Evolutionary conservation across 1,140 invertebrate genomes (phyloP).

Genomic region (Bombus breviceps): DNA sequence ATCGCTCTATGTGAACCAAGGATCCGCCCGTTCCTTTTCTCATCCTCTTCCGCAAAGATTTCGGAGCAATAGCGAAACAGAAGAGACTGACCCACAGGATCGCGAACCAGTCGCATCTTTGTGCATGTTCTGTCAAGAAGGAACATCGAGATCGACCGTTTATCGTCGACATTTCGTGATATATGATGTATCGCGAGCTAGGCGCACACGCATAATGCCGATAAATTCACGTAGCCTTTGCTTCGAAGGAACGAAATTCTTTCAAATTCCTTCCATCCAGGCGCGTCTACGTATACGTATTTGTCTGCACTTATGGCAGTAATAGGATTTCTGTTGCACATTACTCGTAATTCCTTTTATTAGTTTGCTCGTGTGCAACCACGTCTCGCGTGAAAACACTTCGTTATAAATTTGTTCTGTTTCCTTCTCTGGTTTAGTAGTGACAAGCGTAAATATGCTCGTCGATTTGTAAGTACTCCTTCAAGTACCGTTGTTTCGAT

Average conservation of each 20-base stretch:
- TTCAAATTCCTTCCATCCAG: background rate
- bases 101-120: background rate
- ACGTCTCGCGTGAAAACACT: background rate
- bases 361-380: too few relatives aligned
- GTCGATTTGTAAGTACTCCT: background rate
- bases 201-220: background rate
- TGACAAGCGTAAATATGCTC: background rate
- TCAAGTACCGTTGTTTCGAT: conserved; percentile 1
- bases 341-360: background rate
- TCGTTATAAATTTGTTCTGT: background rate
- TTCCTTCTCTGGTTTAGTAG: background rate
- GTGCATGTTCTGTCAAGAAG: background rate
- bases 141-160: background rate
- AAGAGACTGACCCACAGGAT: background rate
- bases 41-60: background rate
- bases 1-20: conserved; percentile 11
- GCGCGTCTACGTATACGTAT: background rate
- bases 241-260: background rate
- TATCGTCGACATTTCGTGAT: background rate
- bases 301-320: background rate
- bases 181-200: background rate
- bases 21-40: background rate
- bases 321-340: background rate
- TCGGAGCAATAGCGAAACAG: background rate
- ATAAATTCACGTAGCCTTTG: background rate